Evolutionary conservation across 2,888 invertebrate species (phyloP).

Genomic region (Pyrochroa serraticornis): DNA sequence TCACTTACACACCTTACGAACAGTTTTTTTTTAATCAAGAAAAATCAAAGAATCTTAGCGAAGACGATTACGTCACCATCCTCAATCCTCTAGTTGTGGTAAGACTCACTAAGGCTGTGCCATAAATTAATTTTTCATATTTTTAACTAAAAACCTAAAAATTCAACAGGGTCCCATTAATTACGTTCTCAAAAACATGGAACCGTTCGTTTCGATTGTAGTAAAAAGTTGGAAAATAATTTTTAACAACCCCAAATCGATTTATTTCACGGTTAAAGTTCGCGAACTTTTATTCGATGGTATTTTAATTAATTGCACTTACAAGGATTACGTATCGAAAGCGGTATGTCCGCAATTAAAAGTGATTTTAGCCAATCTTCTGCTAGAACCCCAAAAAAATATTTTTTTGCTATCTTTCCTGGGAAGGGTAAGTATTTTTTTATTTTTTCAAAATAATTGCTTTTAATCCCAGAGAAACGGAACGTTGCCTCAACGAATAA

Average conservation of each 20-base stretch:
- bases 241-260: conserved; percentile 2
- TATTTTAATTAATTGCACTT: conserved; percentile 72
- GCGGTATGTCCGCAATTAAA: conserved; percentile 74
- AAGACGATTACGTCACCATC: conserved; percentile 73
- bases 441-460: background rate
- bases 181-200: no score
- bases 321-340: conserved; percentile 76
- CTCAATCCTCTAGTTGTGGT: conserved; percentile 76
- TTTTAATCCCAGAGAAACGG: conserved; percentile 71
- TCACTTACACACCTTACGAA: conserved; percentile 72
- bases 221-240: no score
- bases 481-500: conserved; percentile 69
- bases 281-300: conserved; percentile 79
- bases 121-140: conserved; percentile 9
- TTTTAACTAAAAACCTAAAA: background rate
- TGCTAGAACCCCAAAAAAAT: conserved; percentile 65
- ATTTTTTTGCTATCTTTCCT: conserved; percentile 75
- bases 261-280: conserved; percentile 70
- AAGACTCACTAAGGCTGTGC: no score
- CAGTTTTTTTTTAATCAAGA: conserved; percentile 74
- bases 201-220: no score
- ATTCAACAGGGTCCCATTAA: no score
- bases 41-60: conserved; percentile 70
- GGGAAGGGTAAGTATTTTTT: conserved; percentile 68
- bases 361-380: conserved; percentile 62